Evolutionary conservation across 2,797 vertebrate species (phyloP).

Genomic region (Acropternis orthonyx): DNA sequence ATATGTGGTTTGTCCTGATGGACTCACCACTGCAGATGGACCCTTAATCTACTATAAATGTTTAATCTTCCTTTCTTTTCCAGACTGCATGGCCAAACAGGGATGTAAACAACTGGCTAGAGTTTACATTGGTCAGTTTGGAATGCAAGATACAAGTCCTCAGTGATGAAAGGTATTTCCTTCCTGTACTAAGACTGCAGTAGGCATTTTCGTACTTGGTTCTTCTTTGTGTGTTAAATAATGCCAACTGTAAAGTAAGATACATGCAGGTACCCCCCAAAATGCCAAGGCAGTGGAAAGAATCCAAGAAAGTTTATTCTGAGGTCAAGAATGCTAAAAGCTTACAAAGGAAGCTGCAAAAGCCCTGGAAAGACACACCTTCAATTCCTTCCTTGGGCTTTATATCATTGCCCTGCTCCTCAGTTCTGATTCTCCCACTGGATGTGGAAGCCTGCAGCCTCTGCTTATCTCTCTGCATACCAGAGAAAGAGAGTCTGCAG

Average conservation of each 20-base stretch:
- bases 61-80: background rate
- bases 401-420: too few relatives aligned
- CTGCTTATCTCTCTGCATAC: too few relatives aligned
- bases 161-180: background rate
- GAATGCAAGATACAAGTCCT: background rate
- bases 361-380: background rate
- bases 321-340: background rate
- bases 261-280: background rate
- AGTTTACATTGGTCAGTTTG: background rate
- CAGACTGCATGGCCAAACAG: background rate
- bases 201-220: background rate
- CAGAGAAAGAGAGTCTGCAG: too few relatives aligned
- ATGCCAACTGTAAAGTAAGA: background rate
- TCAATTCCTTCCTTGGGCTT: too few relatives aligned
- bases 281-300: background rate
- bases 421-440: too few relatives aligned
- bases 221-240: background rate
- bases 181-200: background rate
- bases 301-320: background rate
- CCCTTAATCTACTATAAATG: background rate
- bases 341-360: background rate
- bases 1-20: background rate
- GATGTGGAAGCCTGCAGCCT: too few relatives aligned
- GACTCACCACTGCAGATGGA: background rate
- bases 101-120: background rate